A percentile compares a stretch with the other conserved stretches of the same genome.
These are phyloP conservation scores for Omphaloscelis lunosa DNA, from an alignment of 2,888 invertebrate species.

Conservation along the genomic window DNA sequence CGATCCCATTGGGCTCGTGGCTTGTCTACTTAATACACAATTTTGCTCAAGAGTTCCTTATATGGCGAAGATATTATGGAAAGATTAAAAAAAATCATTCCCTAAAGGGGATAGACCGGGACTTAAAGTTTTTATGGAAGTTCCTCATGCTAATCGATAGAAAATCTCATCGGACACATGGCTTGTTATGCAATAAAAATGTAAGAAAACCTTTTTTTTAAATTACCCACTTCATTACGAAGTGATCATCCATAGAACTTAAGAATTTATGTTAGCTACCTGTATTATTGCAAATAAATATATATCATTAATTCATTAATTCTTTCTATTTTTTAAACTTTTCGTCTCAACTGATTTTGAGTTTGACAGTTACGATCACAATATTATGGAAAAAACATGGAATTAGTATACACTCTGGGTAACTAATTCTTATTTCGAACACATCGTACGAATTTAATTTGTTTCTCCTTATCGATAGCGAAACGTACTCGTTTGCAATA, in stretches of 20 bases:
- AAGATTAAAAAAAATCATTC: neutral
- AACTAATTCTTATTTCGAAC: neutral
- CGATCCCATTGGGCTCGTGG: too few species aligned
- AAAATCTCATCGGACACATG: neutral
- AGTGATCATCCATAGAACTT: too few species aligned
- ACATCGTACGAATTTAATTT: neutral
- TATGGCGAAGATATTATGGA: fast-evolving
- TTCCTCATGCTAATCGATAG: neutral
- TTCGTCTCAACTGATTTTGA: neutral
- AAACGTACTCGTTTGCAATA: constrained; percentile 7
- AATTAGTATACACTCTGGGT: neutral
- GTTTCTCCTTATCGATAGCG: neutral
- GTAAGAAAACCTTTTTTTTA: neutral
- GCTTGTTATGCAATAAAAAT: neutral
- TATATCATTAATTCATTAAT: too few species aligned
- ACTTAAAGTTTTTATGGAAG: too few species aligned
- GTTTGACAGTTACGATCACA: neutral
- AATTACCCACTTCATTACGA: neutral
- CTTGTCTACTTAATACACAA: too few species aligned
- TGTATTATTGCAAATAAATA: too few species aligned
- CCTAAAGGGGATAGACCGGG: neutral
- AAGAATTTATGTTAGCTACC: too few species aligned
- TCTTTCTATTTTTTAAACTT: too few species aligned
- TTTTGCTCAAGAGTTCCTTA: neutral
- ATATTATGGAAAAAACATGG: neutral